Evolutionary conservation across 2,113 vertebrate genomes (phyloP), one percentile per base, ranked within the genome.

Genomic region (Sphaerodactylus townsendi): DNA sequence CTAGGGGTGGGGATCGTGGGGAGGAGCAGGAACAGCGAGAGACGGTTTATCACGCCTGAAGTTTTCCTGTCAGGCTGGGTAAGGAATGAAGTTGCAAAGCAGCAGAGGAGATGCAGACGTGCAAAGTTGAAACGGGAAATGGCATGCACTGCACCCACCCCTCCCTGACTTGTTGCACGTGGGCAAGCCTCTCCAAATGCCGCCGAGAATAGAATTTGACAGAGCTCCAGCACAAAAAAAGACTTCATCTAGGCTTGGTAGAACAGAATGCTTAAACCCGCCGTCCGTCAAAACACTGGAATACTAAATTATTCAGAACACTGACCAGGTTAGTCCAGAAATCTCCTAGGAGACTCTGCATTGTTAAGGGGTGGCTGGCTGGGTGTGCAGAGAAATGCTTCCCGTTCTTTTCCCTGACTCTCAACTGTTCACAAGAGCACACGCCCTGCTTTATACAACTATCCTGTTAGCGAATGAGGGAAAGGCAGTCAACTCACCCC

Each of bases 401-500:
- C 25, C 56, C 48, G n/a, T 77, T 59, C 33, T 59, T 76, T 37
- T 44, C 37, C 1, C 19, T n/a, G 5, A 9, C 9, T 62, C 35
- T 4, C 9, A 35, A 62, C 70, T 44, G 25, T 59, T 41, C 66
- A 30, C 68, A n/a, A 56, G 37, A 21, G 48, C 81, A 48, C 56
- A 64, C 70, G 19, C 80, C 68, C 80, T 23, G 70, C 33, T 46
- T 46, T 25, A 46, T 62, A 82, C 28, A 15, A 21, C 39, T 25
- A 25, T 23, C 8, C 56, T 48, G 13, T 5, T 35, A 44, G 39
- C 35, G 9, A 13, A 64, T 10, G 37, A 23, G 23, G 21, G 41
- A 13, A 5, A 46, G 5, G 65, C 84, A 74, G 44, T 68, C 64
- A 70, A 87, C 90, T 83, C 82, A 87, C 87, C 87, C 48, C 68